Conservation (phyloP, 2,113 vertebrate species). For the Rhabdornis inornatus region DNA sequence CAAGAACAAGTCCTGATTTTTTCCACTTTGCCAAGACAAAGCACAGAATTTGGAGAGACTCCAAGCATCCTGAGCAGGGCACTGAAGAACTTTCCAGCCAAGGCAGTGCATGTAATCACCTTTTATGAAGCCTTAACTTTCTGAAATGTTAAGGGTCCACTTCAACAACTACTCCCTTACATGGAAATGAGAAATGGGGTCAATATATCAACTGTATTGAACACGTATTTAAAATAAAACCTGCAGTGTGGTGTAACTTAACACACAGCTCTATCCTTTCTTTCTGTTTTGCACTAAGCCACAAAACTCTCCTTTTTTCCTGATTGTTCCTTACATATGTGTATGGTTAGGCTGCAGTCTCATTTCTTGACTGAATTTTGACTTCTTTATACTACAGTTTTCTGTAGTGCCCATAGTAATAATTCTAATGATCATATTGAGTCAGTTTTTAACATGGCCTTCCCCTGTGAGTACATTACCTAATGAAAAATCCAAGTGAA, state of each 20-base stretch:
- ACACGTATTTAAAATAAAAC: neutral
- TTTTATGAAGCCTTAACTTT: neutral
- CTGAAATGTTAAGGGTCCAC: neutral
- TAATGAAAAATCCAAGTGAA: neutral
- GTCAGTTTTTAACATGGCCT: neutral
- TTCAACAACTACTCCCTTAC: neutral
- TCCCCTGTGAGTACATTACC: neutral
- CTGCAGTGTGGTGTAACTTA: neutral
- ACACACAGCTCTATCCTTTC: neutral
- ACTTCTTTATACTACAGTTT: neutral
- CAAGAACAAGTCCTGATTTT: neutral
- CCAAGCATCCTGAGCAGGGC: neutral
- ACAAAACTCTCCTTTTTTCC: neutral
- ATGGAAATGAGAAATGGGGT: neutral
- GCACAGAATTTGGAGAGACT: neutral
- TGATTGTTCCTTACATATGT: neutral
- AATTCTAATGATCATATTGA: neutral
- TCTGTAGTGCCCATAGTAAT: neutral
- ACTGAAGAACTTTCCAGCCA: neutral
- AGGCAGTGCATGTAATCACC: neutral
- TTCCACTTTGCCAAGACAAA: neutral
- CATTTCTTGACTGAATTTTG: neutral
- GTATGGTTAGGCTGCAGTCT: neutral
- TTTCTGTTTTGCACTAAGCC: slow-evolving; percentile 26
- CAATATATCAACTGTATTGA: neutral